phyloP scores from a whole-genome alignment of 2,113 vertebrate species.

The Cygnus buccinator region DNA sequence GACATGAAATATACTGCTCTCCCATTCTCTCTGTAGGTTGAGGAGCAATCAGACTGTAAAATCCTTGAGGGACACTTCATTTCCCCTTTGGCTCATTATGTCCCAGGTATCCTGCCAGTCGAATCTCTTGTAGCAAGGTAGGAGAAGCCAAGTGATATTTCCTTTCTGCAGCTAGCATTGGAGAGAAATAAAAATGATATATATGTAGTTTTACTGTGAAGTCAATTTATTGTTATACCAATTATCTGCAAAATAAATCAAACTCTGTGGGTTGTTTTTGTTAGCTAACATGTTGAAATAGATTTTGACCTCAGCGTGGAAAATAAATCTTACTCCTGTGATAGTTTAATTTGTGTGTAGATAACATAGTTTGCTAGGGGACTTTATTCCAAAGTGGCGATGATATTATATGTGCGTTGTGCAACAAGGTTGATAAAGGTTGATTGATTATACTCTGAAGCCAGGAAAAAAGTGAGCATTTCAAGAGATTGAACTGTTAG shows the following conservation, averaged over 20 bases:
- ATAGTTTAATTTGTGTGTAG: not conserved
- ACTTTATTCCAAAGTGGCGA: not conserved
- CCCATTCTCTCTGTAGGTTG: conserved; percentile 77
- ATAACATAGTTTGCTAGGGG: not conserved
- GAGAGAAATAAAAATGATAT: not conserved
- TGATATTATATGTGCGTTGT: not conserved
- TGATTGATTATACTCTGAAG: not conserved
- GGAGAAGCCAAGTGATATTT: not conserved
- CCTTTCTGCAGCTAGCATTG: not conserved
- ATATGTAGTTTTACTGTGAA: not conserved
- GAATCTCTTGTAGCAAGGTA: conserved; percentile 93
- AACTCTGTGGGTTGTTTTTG: not conserved
- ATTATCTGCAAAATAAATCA: not conserved
- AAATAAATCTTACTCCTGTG: not conserved
- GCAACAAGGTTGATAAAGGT: not conserved
- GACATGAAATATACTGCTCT: not conserved
- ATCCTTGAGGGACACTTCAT: conserved; percentile 93
- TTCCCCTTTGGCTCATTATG: conserved; percentile 92
- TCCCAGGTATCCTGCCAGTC: conserved; percentile 90
- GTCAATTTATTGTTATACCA: not conserved
- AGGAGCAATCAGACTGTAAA: conserved; percentile 90
- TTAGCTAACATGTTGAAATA: not conserved
- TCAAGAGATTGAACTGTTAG: too few relatives aligned
- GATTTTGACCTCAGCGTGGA: not conserved
- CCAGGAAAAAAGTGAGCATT: not conserved